Evolutionary conservation across 2,888 invertebrate species (phyloP), one percentile per base, ranked within the genome.

Genomic region (Oscheius onirici): DNA sequence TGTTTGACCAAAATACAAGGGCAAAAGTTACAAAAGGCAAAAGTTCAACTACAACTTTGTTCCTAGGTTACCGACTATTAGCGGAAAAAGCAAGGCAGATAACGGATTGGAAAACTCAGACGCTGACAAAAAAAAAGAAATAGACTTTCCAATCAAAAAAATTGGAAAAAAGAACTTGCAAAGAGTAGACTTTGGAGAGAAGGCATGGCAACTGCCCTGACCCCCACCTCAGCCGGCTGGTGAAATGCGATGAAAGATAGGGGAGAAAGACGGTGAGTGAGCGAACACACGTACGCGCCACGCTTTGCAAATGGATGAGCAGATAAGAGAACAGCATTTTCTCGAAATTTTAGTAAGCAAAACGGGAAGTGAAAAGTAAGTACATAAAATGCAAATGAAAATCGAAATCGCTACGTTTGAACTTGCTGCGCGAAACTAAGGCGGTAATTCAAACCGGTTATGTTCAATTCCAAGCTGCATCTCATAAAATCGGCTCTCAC

Each of bases 161-260:
- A 34, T 3, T 34, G 8, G 34, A 13, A 20, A 11, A 13, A 46
- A 46, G 20, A 46, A 17, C 46, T 17, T 20, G 20, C 43, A 43
- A 46, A 10, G n/a, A 46, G 13, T 17, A 46, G 20, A 46, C 8
- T 15, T 20, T 15, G 13, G 46, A 10, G 46, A 46, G 46, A 46
- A 20, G 20, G 41, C n/a, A 22, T 63, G 63, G 49, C 63, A 63
- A 44, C 63, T 63, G 63, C 46, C 28, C 46, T 40, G 40, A n/a
- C 51, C 22, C 67, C 41, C 41, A 17, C 34, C 34, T 34, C 34
- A 41, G 43, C 61, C 61, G 46, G 43, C 43, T 61, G 60, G 57
- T 70, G 69, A 61, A 70, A 70, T 61, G 69, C 54, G 61, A 70
- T 70, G 69, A 61, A 61, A 70, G 69, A 70, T 60, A 70, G 63